Percentiles rank a stretch among this genome's conserved stretches.
Evolutionary conservation across 2,113 vertebrate genomes (phyloP).

Genomic region (Desmodus rotundus): DNA sequence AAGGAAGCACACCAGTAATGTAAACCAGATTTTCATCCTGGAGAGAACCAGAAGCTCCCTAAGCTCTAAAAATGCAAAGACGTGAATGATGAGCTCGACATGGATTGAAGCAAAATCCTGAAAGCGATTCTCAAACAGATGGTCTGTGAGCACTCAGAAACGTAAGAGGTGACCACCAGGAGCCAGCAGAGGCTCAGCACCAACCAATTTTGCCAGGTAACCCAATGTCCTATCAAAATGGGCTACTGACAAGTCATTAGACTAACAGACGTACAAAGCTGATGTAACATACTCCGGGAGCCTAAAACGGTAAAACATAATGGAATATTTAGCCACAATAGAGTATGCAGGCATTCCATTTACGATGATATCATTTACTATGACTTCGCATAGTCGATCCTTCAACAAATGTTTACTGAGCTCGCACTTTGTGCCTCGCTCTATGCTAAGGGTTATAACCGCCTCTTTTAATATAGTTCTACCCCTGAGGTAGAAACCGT

Average conservation of each 20-base stretch:
- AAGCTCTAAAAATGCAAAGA: background rate
- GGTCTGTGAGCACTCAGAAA: background rate
- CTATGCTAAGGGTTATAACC: background rate
- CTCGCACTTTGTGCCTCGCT: background rate
- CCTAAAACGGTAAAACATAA: background rate
- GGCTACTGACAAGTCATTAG: background rate
- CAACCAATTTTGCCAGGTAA: background rate
- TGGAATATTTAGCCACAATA: background rate
- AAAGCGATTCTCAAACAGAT: background rate
- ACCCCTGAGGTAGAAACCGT: background rate
- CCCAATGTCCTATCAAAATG: background rate
- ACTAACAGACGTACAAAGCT: background rate
- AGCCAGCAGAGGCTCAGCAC: background rate
- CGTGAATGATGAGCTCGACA: background rate
- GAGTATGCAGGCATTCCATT: background rate
- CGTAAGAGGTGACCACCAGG: background rate
- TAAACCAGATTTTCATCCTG: background rate
- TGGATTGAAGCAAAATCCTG: background rate
- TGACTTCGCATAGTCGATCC: background rate
- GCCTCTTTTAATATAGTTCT: background rate
- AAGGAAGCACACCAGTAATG: background rate
- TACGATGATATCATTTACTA: background rate
- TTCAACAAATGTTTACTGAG: background rate
- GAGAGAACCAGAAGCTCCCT: background rate
- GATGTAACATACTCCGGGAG: background rate